These are phyloP conservation scores for Maccullochella peelii DNA, from an alignment of 2,113 vertebrate species.

Conservation along the genomic window DNA sequence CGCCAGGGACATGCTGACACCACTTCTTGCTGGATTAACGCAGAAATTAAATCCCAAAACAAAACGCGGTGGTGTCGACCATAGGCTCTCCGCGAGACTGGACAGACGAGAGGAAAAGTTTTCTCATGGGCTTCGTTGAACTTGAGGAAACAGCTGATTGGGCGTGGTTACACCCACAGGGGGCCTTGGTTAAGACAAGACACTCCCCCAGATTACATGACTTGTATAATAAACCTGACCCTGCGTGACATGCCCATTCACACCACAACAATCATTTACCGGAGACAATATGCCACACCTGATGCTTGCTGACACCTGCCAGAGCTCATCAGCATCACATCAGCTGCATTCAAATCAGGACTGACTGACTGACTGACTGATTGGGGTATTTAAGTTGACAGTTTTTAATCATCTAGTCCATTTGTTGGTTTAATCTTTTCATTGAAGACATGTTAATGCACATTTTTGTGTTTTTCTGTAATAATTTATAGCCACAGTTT, in stretches of 20 bases:
- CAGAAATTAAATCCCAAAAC: background rate
- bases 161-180: constrained; percentile 56
- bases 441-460: background rate
- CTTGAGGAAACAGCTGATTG: constrained; percentile 73
- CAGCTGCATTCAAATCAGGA: background rate
- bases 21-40: background rate
- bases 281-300: constrained; percentile 24
- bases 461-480: background rate
- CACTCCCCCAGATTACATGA: constrained; percentile 56
- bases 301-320: constrained; percentile 10
- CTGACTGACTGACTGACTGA: background rate
- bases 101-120: constrained; percentile 41
- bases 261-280: constrained; percentile 1
- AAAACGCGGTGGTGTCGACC: background rate
- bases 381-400: background rate
- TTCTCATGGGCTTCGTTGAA: background rate
- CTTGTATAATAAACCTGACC: background rate
- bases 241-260: background rate
- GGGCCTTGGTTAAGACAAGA: constrained; percentile 17
- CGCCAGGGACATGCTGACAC: constrained; percentile 80
- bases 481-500: background rate
- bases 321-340: background rate
- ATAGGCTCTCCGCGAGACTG: background rate
- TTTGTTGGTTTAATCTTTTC: background rate
- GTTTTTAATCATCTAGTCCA: background rate